These are phyloP conservation scores for Calephelis virginiensis DNA, from an alignment of 1,140 invertebrate genomes.

Conservation along the genomic window DNA sequence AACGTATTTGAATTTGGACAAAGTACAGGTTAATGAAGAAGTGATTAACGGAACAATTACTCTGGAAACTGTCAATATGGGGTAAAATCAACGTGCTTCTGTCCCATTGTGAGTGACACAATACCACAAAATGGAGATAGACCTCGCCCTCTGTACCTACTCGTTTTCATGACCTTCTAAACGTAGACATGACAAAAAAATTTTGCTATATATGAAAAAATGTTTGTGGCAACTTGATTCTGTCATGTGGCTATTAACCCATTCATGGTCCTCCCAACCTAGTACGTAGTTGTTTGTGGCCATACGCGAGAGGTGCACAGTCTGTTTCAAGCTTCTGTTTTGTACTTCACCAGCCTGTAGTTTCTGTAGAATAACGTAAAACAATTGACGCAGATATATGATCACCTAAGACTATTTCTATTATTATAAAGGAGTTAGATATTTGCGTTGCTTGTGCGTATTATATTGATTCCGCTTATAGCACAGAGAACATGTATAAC, in stretches of 20 bases:
- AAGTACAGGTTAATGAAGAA: not conserved
- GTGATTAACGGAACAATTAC: not conserved
- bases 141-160: not conserved
- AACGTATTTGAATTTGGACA: constrained; percentile 5
- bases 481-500: too few relatives aligned
- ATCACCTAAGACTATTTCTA: too few relatives aligned
- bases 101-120: constrained; percentile 8
- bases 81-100: not conserved
- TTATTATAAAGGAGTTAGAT: too few relatives aligned
- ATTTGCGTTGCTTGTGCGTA: too few relatives aligned
- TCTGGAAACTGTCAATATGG: not conserved
- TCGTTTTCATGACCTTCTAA: not conserved
- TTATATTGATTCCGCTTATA: too few relatives aligned
- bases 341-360: too few relatives aligned
- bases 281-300: too few relatives aligned
- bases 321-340: too few relatives aligned
- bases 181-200: not conserved
- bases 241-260: not conserved
- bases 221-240: not conserved
- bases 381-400: too few relatives aligned
- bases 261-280: too few relatives aligned
- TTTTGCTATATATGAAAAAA: not conserved
- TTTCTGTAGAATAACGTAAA: too few relatives aligned
- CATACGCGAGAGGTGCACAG: too few relatives aligned
- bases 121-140: constrained; percentile 2